These are phyloP conservation scores for Portevinia maculata DNA, from an alignment of 2,888 invertebrate species.

Conservation along the genomic window DNA sequence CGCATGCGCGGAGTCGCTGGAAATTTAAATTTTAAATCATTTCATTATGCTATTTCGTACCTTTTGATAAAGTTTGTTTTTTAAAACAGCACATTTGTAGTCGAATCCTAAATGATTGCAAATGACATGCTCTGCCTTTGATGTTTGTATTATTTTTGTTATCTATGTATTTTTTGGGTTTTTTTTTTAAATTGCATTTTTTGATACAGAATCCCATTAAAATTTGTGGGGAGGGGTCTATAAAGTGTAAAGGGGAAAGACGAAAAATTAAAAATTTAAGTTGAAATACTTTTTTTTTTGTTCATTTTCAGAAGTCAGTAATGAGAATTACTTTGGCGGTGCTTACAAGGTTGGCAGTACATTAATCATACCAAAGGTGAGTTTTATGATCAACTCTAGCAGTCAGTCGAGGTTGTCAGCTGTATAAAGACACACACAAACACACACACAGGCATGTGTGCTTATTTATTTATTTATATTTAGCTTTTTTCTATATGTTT, in stretches of 20 bases:
- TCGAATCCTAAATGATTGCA: constrained; percentile 38
- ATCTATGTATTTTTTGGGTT: constrained; percentile 8
- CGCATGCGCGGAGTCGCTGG: constrained; percentile 35
- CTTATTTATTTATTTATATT: constrained; percentile 64
- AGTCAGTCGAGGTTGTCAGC: constrained; percentile 57
- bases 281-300: constrained; percentile 46
- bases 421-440: constrained; percentile 1
- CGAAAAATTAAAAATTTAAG: constrained; percentile 32
- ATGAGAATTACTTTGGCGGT: constrained; percentile 78
- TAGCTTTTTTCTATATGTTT: constrained; percentile 41
- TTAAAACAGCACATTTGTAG: constrained; percentile 41
- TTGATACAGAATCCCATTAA: constrained; percentile 46
- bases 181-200: constrained; percentile 29
- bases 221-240: neutral
- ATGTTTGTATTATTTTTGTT: constrained; percentile 8
- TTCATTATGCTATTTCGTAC: constrained; percentile 13
- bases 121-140: constrained; percentile 14
- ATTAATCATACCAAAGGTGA: constrained; percentile 78
- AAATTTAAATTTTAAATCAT: constrained; percentile 10
- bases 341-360: constrained; percentile 78
- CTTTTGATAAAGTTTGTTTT: constrained; percentile 37
- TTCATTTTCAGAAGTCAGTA: constrained; percentile 76
- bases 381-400: constrained; percentile 68
- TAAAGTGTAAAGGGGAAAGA: neutral
- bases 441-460: constrained; percentile 23